Percentiles rank a stretch among this genome's conserved stretches.
phyloP scores from a whole-genome alignment of 2,888 invertebrate genomes.

The Tachystola acroxantha region DNA sequence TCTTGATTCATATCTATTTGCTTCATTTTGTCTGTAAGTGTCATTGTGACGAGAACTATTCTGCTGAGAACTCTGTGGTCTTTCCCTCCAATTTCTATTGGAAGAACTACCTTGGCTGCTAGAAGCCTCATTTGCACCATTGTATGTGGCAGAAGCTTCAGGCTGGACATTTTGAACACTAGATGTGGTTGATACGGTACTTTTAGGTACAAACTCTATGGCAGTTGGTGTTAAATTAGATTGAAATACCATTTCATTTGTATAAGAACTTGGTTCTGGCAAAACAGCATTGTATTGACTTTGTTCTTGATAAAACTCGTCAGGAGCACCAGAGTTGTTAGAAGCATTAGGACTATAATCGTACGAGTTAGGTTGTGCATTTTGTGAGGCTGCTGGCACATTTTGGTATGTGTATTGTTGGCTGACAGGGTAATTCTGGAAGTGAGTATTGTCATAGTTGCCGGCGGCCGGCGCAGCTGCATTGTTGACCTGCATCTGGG shows the following conservation, averaged over 20 bases:
- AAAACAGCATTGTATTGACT: slow-evolving; percentile 30
- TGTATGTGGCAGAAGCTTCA: slow-evolving; percentile 30
- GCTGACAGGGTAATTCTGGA: slow-evolving; percentile 45
- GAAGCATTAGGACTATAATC: slow-evolving; percentile 37
- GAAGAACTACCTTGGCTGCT: slow-evolving; percentile 39
- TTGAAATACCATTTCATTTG: slow-evolving; percentile 52
- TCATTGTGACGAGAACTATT: slow-evolving; percentile 13
- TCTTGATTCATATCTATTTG: slow-evolving; percentile 6
- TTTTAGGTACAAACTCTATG: slow-evolving; percentile 77
- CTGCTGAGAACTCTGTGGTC: slow-evolving; percentile 37
- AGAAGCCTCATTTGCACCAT: slow-evolving; percentile 21
- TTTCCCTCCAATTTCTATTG: slow-evolving; percentile 58
- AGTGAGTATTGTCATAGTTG: slow-evolving; percentile 46
- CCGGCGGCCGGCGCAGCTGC: slow-evolving; percentile 28
- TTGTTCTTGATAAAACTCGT: slow-evolving; percentile 37
- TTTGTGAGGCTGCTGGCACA: slow-evolving; percentile 44
- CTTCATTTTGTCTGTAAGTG: slow-evolving; percentile 2
- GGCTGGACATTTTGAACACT: slow-evolving; percentile 34
- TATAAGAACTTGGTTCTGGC: slow-evolving; percentile 32
- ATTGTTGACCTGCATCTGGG: slow-evolving; percentile 55
- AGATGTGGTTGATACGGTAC: slow-evolving; percentile 29
- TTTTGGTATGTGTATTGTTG: slow-evolving; percentile 59
- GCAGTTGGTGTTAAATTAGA: slow-evolving; percentile 78
- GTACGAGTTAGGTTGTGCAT: slow-evolving; percentile 36
- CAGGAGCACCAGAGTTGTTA: slow-evolving; percentile 25